A percentile compares a stretch with the other conserved stretches of the same genome.
phyloP scores from a whole-genome alignment of 2,797 vertebrate genomes.

The Pristis pectinata region DNA sequence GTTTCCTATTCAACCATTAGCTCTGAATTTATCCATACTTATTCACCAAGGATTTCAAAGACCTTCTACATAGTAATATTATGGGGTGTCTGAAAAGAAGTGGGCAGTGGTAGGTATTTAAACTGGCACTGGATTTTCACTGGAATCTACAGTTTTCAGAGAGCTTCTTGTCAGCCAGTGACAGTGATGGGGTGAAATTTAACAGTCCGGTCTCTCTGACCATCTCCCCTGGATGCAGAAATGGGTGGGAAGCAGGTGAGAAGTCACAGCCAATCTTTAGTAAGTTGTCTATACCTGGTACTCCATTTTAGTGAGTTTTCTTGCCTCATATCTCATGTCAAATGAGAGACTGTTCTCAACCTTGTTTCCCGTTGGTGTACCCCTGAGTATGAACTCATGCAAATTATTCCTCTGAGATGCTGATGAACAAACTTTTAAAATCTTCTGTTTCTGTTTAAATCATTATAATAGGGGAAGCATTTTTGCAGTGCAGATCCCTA shows the following conservation, averaged over 20 bases:
- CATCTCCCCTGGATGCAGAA: not conserved
- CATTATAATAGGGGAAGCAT: not conserved
- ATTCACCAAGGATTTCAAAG: not conserved
- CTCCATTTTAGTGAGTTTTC: too few relatives aligned
- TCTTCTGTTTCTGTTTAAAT: not conserved
- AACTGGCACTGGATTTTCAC: not conserved
- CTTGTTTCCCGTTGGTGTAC: not conserved
- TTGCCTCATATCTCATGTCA: not conserved
- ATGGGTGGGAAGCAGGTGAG: not conserved
- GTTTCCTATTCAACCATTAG: not conserved
- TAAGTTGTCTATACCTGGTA: not conserved
- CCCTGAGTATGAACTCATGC: not conserved
- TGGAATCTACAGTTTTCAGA: not conserved
- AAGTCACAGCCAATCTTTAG: not conserved
- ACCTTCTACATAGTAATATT: not conserved
- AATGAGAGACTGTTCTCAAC: not conserved
- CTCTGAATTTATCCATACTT: not conserved
- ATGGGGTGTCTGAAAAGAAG: not conserved
- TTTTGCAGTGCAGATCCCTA: not conserved
- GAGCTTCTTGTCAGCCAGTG: not conserved
- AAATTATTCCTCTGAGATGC: not conserved
- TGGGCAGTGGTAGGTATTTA: not conserved
- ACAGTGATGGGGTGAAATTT: not conserved
- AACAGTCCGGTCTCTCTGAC: too few relatives aligned
- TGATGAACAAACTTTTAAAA: not conserved